These are phyloP conservation scores for Neoaliturus tenellus DNA, from an alignment of 2,888 invertebrate species.

Conservation along the genomic window DNA sequence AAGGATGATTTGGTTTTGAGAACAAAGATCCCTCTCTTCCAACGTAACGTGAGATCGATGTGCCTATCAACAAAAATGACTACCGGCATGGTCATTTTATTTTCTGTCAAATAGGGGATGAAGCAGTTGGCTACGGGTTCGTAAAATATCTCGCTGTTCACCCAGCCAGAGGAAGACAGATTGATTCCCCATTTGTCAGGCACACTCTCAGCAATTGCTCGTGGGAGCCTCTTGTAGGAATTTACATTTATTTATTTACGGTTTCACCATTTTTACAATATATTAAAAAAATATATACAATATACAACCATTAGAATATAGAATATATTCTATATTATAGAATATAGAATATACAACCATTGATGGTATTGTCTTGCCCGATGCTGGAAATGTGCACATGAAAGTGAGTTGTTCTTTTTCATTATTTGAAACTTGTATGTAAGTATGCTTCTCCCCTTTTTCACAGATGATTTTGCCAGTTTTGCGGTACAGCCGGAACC, in stretches of 20 bases:
- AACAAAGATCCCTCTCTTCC: neutral
- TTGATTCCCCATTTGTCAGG: neutral
- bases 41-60: neutral
- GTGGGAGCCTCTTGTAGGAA: neutral
- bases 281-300: no score
- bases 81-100: neutral
- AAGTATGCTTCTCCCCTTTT: neutral
- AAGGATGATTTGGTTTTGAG: neutral
- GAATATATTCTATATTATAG: no score
- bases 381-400: neutral
- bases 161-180: neutral
- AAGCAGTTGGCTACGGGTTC: neutral
- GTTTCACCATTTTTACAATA: no score
- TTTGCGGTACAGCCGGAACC: neutral
- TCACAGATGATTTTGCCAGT: conserved; percentile 16
- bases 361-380: neutral
- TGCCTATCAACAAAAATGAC: neutral
- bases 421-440: conserved; percentile 13
- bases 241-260: no score
- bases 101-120: neutral
- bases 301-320: no score
- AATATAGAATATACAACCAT: neutral
- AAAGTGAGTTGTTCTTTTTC: neutral
- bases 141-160: conserved; percentile 8
- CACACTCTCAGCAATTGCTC: neutral